phyloP scores from a whole-genome alignment of 2,888 invertebrate species.

The Drosophila ochracea region DNA sequence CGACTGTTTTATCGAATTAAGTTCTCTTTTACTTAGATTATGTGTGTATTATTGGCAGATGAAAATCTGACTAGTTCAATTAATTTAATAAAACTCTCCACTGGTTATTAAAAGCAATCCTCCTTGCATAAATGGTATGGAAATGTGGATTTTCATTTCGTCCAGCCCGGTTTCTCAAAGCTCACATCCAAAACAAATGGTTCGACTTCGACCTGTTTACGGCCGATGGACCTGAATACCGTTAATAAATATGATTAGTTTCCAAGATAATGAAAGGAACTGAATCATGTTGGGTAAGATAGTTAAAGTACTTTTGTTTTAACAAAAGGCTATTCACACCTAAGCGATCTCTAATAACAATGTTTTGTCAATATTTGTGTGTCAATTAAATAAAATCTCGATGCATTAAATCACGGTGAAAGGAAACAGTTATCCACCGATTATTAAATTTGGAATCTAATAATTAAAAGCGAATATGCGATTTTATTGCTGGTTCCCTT shows the following conservation, averaged over 20 bases:
- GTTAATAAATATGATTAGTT: neutral
- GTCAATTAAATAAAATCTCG: neutral
- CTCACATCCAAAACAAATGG: neutral
- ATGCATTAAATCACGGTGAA: slow-evolving; percentile 2
- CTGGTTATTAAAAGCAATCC: neutral
- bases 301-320: neutral
- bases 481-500: slow-evolving; percentile 16
- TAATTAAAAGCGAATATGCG: slow-evolving; percentile 50
- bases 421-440: slow-evolving; percentile 8
- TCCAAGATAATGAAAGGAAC: neutral
- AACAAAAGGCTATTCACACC: neutral
- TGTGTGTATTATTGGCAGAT: neutral
- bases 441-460: slow-evolving; percentile 34
- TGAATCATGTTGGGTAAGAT: neutral
- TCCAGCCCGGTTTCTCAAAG: neutral
- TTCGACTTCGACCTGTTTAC: neutral
- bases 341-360: neutral
- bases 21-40: neutral
- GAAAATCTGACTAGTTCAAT: neutral
- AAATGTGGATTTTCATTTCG: neutral
- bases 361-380: neutral
- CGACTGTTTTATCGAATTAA: neutral
- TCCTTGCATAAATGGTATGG: neutral
- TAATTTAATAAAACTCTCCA: neutral
- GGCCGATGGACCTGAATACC: neutral